Base-by-base conservation (phyloP, 2,797 vertebrate species). In the Sebastes minor region DNA sequence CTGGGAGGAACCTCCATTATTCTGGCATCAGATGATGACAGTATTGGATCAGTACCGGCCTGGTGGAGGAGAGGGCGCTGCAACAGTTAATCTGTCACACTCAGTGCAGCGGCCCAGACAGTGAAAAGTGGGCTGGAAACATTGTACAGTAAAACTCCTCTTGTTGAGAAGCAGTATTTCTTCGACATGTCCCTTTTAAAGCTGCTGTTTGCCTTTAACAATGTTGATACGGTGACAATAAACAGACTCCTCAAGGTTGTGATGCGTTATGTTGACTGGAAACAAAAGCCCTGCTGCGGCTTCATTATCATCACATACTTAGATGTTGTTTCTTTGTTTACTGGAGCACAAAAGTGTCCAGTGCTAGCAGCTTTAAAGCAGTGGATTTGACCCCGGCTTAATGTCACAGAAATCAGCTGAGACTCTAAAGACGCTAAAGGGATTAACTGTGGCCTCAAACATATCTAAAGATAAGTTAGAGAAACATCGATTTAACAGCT, bases 361-460 rank as follows among this genome's bases (percentile, higher is more conserved):
- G 33, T 56, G 16, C 20, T 35, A 57, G 35, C 46, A 20, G 27
- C 23, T 57, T 60, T 59, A 25, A 53, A 73, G 71, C 62, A 64
- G 23, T 5, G 7, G 7, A 64, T 67, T 18, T 82, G 42, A 84
- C 71, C 67, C 22, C 8, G 27, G 85, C 78, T 90, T 87, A 91
- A 73, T 12, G 88, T 88, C 85, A 89, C 78, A 81, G 80, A 91
- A 89, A 89, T 92, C 85, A 84, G 64, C 66, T 28, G 53, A 5
- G 52, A 81, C 80, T 80, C 70, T 67, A 89, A 91, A 90, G 89
- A 93, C 61, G 57, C 77, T 91, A 86, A 88, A 78, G 86, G 91
- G 93, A 94, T 93, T 94, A 92, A 78, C 90, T 84, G n/a, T 91
- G 90, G 88, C 88, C 90, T 92, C 67, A 83, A 76, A 89, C 69